These are phyloP conservation scores for Anabacerthia variegaticeps DNA, from an alignment of 2,797 vertebrate species.

Conservation along the genomic window DNA sequence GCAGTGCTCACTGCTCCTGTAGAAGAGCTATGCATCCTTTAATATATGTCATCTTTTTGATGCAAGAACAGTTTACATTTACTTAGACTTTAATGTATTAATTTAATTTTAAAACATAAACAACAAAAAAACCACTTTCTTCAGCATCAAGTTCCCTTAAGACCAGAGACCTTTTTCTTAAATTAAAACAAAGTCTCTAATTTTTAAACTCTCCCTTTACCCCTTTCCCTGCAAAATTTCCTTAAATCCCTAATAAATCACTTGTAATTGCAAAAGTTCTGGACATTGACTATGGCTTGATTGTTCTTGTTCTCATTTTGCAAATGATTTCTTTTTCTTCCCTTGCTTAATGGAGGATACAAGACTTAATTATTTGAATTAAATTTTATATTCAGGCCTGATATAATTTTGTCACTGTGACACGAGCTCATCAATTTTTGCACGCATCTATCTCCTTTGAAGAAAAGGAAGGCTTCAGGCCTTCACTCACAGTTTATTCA, in stretches of 20 bases:
- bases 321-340: background rate
- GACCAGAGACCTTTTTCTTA: background rate
- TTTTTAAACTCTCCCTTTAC: background rate
- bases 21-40: background rate
- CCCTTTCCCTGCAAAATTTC: background rate
- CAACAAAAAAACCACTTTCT: background rate
- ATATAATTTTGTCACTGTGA: background rate
- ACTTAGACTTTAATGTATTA: background rate
- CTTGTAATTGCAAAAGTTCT: background rate
- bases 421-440: background rate
- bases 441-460: background rate
- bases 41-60: background rate
- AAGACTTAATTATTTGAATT: background rate
- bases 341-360: background rate
- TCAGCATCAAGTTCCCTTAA: background rate
- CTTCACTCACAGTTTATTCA: background rate
- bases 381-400: background rate
- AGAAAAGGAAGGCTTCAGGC: background rate
- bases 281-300: background rate
- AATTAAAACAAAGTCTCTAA: background rate
- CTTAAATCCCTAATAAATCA: background rate
- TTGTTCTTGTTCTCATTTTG: background rate
- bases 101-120: background rate
- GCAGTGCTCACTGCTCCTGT: background rate
- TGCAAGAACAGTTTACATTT: background rate